These are phyloP conservation scores for Bugula neritina DNA, from an alignment of 2,888 invertebrate genomes.

Conservation along the genomic window DNA sequence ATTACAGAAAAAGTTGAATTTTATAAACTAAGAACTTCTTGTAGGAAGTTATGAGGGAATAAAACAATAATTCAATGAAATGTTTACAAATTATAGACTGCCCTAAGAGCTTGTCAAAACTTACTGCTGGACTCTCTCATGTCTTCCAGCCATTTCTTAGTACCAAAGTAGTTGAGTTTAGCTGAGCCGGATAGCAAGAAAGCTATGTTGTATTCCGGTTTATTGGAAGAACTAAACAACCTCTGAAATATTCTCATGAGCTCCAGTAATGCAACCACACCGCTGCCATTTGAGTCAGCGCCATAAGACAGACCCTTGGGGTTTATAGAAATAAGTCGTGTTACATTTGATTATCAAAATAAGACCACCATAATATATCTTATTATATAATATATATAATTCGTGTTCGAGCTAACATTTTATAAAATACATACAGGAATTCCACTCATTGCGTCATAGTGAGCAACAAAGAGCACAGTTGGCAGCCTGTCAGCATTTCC, in stretches of 20 bases:
- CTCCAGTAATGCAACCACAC: conserved; percentile 79
- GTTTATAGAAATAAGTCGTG: too few relatives aligned
- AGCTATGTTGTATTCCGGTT: conserved; percentile 59
- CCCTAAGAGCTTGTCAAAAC: too few relatives aligned
- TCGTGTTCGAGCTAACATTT: too few relatives aligned
- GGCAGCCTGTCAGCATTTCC: conserved; percentile 57
- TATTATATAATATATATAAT: too few relatives aligned
- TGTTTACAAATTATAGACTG: too few relatives aligned
- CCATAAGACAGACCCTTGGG: conserved; percentile 79
- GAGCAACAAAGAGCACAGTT: conserved; percentile 82
- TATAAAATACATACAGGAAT: conserved; percentile 69
- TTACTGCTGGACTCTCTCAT: conserved; percentile 79
- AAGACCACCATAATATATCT: too few relatives aligned
- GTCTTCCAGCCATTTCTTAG: conserved; percentile 92
- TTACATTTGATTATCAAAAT: too few relatives aligned
- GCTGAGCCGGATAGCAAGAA: conserved; percentile 87
- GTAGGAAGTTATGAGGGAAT: too few relatives aligned
- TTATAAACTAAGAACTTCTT: too few relatives aligned
- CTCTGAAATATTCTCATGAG: conserved; percentile 80
- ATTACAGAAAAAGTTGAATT: too few relatives aligned
- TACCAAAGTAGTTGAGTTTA: conserved; percentile 86
- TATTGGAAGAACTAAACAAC: conserved; percentile 50
- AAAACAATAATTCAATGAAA: too few relatives aligned
- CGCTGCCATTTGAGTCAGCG: conserved; percentile 87
- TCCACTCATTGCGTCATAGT: conserved; percentile 84